A percentile compares a stretch with the other conserved stretches of the same genome.
Conservation (phyloP, 1,140 invertebrate genomes). For the Calycopis cecrops region DNA sequence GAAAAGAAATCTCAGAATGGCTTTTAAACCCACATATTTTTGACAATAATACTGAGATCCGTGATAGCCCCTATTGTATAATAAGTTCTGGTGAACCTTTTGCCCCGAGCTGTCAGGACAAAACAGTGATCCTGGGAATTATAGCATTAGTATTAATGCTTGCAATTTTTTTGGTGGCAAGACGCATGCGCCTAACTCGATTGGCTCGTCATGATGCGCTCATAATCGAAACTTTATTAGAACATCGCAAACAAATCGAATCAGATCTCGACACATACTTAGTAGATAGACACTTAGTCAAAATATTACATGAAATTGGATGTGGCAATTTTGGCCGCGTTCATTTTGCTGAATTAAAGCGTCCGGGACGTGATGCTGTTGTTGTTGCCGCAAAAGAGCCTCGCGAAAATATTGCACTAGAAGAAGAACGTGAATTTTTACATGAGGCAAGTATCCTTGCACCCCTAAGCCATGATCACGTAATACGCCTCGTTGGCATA, state of each 20-base stretch:
- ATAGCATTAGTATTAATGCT: constrained; percentile 38
- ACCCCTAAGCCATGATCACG: constrained; percentile 78
- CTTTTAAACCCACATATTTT: neutral
- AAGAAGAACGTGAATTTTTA: constrained; percentile 92
- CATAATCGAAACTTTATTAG: constrained; percentile 79
- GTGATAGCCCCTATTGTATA: constrained; percentile 20
- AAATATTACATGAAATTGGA: constrained; percentile 80
- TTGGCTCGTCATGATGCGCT: constrained; percentile 44
- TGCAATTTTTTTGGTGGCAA: constrained; percentile 80
- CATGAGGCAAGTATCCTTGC: constrained; percentile 96
- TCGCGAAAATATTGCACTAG: constrained; percentile 84
- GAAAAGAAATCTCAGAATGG: constrained; percentile 10
- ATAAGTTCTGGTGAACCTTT: constrained; percentile 22
- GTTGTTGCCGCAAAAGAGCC: constrained; percentile 84
- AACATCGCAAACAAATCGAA: constrained; percentile 87
- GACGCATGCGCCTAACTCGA: constrained; percentile 79
- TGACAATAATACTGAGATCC: neutral
- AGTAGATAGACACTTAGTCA: constrained; percentile 66
- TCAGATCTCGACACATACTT: constrained; percentile 93
- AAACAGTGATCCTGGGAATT: constrained; percentile 12
- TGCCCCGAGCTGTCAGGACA: constrained; percentile 28
- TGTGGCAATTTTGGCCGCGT: constrained; percentile 84
- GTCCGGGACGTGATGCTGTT: constrained; percentile 18
- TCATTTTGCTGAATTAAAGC: constrained; percentile 29
- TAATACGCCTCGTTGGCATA: constrained; percentile 49